A percentile compares a stretch with the other conserved stretches of the same genome.
These are phyloP conservation scores for Chondrosia reniformis DNA, from an alignment of 37 sponge, comb jelly and placozoan genomes.

Conservation along the genomic window DNA sequence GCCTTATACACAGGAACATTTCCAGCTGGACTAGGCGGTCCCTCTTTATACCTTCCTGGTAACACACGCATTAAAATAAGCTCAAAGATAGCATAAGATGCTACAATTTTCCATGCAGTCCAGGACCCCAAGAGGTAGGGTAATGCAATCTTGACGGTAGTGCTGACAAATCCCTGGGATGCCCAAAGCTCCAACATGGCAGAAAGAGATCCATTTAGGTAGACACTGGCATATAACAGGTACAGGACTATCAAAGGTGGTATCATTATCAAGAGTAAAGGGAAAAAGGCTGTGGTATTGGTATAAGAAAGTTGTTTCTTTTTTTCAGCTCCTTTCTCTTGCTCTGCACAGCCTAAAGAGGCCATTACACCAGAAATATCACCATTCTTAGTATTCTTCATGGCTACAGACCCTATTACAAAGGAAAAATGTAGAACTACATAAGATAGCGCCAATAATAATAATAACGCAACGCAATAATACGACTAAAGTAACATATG, in stretches of 20 bases:
- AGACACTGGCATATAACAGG: conserved; percentile 49
- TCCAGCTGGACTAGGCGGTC: conserved; percentile 56
- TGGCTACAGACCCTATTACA: no score
- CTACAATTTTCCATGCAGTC: conserved; percentile 42
- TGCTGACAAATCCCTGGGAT: background rate
- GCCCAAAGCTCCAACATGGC: conserved; percentile 16
- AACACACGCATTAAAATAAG: conserved; percentile 58
- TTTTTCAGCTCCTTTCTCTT: background rate
- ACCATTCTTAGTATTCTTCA: no score
- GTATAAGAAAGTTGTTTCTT: conserved; percentile 13
- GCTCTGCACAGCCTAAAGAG: no score
- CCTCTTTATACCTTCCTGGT: conserved; percentile 38
- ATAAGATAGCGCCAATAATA: no score
- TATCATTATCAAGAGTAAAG: conserved; percentile 36
- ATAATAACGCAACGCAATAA: no score
- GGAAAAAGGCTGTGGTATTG: conserved; percentile 37
- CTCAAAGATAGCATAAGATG: conserved; percentile 38
- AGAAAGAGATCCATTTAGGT: conserved; percentile 34
- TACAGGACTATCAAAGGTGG: conserved; percentile 60
- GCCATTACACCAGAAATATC: no score
- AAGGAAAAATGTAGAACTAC: no score
- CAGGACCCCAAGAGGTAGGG: conserved; percentile 45
- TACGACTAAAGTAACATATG: no score
- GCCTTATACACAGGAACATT: conserved; percentile 60
- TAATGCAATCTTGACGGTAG: background rate